Evolutionary conservation across 2,797 vertebrate species (phyloP), one percentile per base, ranked within the genome.

Genomic region (Furcifer pardalis): DNA sequence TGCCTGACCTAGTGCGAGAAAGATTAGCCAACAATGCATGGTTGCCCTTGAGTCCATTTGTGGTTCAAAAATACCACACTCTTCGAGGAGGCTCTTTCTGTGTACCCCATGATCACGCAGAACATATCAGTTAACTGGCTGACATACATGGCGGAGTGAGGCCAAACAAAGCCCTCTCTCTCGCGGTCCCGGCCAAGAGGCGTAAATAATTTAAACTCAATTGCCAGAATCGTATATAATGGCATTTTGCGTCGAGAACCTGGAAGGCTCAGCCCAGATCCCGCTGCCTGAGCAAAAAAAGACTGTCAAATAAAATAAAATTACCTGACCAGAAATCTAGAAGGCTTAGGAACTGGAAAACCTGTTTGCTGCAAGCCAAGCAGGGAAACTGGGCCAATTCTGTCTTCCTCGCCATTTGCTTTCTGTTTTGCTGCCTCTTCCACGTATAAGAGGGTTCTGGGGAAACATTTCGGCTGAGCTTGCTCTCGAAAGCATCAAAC

Each of bases 301-400:
- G 40, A 44, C 37, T 59, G 37, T 17, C 56, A 52, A 49, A 49
- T 49, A 49, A 49, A 49, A 49, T 7, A 27, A 40, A 60, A 40
- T 4, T 46, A 59, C 63, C 63, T n/a, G 79, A 23, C 44, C 13
- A 17, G 32, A 81, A 59, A 30, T 30, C 9, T 5, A n/a, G 90
- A 87, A 88, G 86, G 86, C 91, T 81, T 23, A 23, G 44, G 81
- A 0, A 37, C 63, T n/a, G 13, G 83, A 81, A 74, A 42, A 73
- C 84, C 35, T 35, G 83, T 77, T 82, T 73, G 81, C 84, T 4
- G 0, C 2, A 84, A 8, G 86, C 15, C 1, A 23, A 0, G 85
- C 76, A 81, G 0, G 86, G 84, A 7, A 77, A 78, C 5, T 35
- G 27, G 12, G 37, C 32, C 13, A 42, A 21, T 35, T 35, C 8